These are phyloP conservation scores for Pachycephus smyrnensis DNA, from an alignment of 2,888 invertebrate species.

Conservation along the genomic window DNA sequence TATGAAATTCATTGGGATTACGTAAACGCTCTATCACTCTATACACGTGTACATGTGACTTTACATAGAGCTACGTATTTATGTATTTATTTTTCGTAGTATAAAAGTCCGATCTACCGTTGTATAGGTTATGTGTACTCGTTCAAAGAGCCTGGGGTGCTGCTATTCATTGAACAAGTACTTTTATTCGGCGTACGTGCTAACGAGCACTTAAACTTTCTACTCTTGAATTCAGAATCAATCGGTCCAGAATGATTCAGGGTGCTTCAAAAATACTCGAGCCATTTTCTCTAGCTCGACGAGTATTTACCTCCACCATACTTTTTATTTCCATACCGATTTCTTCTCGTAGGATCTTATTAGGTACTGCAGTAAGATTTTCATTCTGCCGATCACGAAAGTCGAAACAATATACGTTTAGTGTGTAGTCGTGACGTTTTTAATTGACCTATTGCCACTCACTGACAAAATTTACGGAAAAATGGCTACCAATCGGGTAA, in stretches of 20 bases:
- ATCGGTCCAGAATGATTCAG: not conserved
- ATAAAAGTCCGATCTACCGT: too few relatives aligned
- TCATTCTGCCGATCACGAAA: not conserved
- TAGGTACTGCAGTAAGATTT: not conserved
- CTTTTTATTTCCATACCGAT: not conserved
- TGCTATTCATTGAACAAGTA: not conserved
- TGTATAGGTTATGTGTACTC: not conserved
- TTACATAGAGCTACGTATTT: not conserved
- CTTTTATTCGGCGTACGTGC: not conserved
- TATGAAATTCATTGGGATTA: not conserved
- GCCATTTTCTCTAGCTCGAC: not conserved
- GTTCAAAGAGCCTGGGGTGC: not conserved
- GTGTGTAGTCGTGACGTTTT: too few relatives aligned
- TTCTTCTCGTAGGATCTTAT: not conserved
- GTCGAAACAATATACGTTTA: too few relatives aligned
- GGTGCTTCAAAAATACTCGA: not conserved
- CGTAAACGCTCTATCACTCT: too few relatives aligned
- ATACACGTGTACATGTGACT: too few relatives aligned
- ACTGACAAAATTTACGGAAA: not conserved
- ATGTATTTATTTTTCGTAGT: not conserved
- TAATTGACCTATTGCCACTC: not conserved
- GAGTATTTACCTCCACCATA: not conserved
- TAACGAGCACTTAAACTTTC: not conserved
- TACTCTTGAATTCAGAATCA: not conserved
- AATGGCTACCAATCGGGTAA: not conserved